These are phyloP conservation scores for Steinernema feltiae DNA, from an alignment of 1,140 invertebrate genomes.

Conservation along the genomic window DNA sequence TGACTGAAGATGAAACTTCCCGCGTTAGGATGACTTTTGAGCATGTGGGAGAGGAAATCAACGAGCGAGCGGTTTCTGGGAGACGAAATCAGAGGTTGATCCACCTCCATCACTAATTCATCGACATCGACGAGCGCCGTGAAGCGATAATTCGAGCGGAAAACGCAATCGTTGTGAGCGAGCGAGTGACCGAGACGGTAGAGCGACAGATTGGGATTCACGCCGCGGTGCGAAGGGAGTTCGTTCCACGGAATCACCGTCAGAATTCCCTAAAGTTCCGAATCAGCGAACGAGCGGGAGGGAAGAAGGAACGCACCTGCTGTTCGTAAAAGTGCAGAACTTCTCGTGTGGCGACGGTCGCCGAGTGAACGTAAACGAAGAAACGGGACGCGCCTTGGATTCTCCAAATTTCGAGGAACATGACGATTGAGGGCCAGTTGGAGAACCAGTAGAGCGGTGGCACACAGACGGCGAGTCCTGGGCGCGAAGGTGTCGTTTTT, in stretches of 20 bases:
- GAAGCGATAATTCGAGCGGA: conserved; percentile 11
- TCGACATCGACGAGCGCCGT: conserved; percentile 21
- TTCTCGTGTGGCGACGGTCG: neutral
- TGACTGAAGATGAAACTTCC: conserved; percentile 18
- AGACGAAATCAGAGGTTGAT: neutral
- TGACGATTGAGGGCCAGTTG: conserved; percentile 22
- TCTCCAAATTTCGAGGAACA: conserved; percentile 23
- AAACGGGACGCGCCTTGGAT: conserved; percentile 11
- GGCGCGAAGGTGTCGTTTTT: neutral
- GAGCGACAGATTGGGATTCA: conserved; percentile 18
- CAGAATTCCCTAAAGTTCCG: conserved; percentile 16
- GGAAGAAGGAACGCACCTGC: neutral
- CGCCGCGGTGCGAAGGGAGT: neutral
- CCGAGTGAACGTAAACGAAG: conserved; percentile 23
- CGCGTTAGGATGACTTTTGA: neutral
- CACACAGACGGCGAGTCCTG: conserved; percentile 14
- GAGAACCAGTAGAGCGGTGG: conserved; percentile 29
- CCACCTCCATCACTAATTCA: conserved; percentile 18
- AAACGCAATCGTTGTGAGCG: conserved; percentile 28
- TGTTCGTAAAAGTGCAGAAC: conserved; percentile 17
- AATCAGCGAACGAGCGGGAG: neutral
- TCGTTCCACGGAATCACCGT: conserved; percentile 23
- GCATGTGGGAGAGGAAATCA: conserved; percentile 6
- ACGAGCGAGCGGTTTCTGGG: conserved; percentile 21
- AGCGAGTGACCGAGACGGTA: conserved; percentile 26